These are phyloP conservation scores for Acrossocheilus fasciatus DNA, from an alignment of 2,797 vertebrate genomes.

Conservation along the genomic window DNA sequence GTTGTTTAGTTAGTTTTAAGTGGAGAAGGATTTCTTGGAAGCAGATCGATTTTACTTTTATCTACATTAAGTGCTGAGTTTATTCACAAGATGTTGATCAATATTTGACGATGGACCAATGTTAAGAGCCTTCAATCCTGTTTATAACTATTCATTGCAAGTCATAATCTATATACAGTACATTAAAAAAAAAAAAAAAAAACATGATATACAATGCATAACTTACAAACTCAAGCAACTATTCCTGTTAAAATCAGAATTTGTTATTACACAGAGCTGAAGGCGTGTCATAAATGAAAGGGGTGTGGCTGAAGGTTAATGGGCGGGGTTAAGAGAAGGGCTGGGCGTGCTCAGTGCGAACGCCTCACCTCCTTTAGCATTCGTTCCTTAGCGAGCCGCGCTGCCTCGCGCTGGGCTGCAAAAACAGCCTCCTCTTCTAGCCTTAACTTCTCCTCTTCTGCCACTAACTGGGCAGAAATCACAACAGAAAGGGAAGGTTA, in stretches of 20 bases:
- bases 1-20: neutral
- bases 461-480: slow-evolving; percentile 97
- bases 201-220: neutral
- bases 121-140: slow-evolving; percentile 26
- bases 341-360: slow-evolving; percentile 76
- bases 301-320: slow-evolving; percentile 22
- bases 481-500: slow-evolving; percentile 81
- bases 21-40: slow-evolving; percentile 1
- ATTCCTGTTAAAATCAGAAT: neutral
- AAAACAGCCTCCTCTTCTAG: slow-evolving; percentile 99
- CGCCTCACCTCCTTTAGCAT: slow-evolving; percentile 97
- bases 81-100: neutral
- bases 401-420: slow-evolving; percentile 93
- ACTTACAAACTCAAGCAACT: neutral
- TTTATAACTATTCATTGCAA: neutral
- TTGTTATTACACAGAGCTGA: neutral
- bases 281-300: slow-evolving; percentile 1
- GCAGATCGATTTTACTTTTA: neutral
- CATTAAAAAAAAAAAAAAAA: neutral
- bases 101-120: neutral
- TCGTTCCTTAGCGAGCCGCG: slow-evolving; percentile 93
- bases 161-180: neutral
- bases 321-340: slow-evolving; percentile 44
- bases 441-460: slow-evolving; percentile 99
- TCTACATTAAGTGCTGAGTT: neutral